Evolutionary conservation across 2,113 vertebrate genomes (phyloP), one percentile per base, ranked within the genome.

Genomic region (Salvelinus namaycush): DNA sequence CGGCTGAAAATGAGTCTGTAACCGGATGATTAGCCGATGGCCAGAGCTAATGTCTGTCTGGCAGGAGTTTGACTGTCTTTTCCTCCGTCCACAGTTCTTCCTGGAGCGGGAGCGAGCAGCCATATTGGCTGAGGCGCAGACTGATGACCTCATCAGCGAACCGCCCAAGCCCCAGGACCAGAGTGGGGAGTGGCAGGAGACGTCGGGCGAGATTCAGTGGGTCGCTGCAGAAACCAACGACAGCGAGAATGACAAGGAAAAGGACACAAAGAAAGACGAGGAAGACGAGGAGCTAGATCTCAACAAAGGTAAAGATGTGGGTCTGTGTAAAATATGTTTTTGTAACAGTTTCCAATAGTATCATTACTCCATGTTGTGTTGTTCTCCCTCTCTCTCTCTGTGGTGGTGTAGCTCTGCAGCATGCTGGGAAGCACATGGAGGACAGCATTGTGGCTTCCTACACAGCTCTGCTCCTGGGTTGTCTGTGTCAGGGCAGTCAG

Each of bases 371-470:
- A 59, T 72, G 64, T 64, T 60, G 11, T 26, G 62, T 0, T 70
- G 34, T 34, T 34, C 34, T 34, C 34, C 6, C 12, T 73, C 54
- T 31, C 14, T 78, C 31, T 44, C 13, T 70, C 7, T 27, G 16
- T 44, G 2, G 39, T 11, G 26, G 13, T 70, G 67, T 82, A 99
- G 98, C 97, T 86, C 94, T 99, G 90, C 97, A 99, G 84, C 98
- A 99, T 70, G 97, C 98, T 87, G 98, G 97, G 84, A 99, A 98
- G 88, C 97, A 99, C 93, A 99, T 99, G 98, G 98, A 99, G 89
- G 98, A 99, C 87, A 98, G 97, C 89, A 99, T 99, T 1, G 97
- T 97, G 85, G 98, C 98, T 79, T 99, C 98, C 0, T 99, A 99
- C 87, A 97, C 97, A 1, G 98, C 98, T 27, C 88, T 99, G 85